Conservation (phyloP, 1,140 invertebrate genomes). For the Cydia strobilella region DNA sequence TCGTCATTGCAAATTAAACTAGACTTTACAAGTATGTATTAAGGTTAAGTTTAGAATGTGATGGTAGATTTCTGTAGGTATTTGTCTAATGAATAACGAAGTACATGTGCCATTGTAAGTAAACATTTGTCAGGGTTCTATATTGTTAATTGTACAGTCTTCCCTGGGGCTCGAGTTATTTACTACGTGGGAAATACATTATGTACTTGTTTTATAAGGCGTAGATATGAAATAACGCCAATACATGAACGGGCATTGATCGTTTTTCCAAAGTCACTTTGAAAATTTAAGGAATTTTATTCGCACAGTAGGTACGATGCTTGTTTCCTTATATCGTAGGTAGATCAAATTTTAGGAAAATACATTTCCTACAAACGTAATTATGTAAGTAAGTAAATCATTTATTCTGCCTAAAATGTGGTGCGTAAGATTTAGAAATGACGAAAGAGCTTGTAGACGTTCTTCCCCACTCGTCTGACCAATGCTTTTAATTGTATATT, state of each 20-base stretch:
- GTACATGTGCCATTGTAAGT: background rate
- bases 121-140: background rate
- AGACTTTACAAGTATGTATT: background rate
- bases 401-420: no score
- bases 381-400: no score
- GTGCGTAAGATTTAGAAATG: no score
- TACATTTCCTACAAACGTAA: no score
- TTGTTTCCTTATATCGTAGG: no score
- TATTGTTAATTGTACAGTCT: conserved; percentile 4
- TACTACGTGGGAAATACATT: background rate
- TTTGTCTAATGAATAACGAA: conserved; percentile 14
- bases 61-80: background rate
- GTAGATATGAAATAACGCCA: background rate
- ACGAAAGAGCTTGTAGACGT: no score
- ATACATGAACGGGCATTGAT: background rate
- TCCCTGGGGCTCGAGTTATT: background rate
- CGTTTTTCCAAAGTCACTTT: no score
- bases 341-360: no score
- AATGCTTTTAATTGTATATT: no score
- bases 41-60: background rate
- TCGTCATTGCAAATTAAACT: background rate
- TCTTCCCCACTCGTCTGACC: no score
- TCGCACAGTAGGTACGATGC: no score
- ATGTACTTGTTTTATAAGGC: background rate
- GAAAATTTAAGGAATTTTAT: no score